phyloP scores from a whole-genome alignment of 2,113 vertebrate species.

The Archocentrus centrarchus region DNA sequence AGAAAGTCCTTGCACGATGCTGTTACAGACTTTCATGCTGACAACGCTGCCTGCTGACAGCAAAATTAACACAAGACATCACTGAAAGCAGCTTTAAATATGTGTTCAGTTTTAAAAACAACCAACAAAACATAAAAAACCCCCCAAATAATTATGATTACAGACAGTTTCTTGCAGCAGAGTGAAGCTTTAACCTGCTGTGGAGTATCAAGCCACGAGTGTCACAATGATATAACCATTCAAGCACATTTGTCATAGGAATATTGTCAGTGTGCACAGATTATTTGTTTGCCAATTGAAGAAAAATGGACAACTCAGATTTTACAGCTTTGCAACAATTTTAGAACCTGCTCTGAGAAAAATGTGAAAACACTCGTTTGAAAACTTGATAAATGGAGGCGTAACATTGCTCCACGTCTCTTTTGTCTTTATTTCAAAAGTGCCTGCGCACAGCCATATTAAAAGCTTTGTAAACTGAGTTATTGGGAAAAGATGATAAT shows the following conservation, averaged over 20 bases:
- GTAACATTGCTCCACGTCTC: not conserved
- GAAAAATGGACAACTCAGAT: not conserved
- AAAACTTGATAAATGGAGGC: not conserved
- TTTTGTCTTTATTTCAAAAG: slow-evolving; percentile 13
- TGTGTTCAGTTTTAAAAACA: not conserved
- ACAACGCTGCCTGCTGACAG: not conserved
- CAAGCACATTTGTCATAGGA: not conserved
- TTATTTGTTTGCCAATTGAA: slow-evolving; percentile 7
- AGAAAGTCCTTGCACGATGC: not conserved
- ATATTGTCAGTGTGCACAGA: not conserved
- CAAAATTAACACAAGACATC: not conserved
- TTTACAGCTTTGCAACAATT: not conserved
- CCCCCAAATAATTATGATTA: not conserved
- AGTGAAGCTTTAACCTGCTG: slow-evolving; percentile 4
- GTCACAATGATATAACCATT: slow-evolving; percentile 3
- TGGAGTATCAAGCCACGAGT: not conserved
- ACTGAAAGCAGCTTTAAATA: not conserved
- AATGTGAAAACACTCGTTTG: not conserved
- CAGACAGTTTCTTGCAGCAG: not conserved
- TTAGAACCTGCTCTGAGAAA: not conserved
- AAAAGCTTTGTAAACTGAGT: not conserved
- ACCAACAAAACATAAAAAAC: not conserved
- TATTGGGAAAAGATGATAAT: slow-evolving; percentile 34
- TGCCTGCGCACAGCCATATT: not conserved
- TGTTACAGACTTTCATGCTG: not conserved